phyloP scores from a whole-genome alignment of 2,888 invertebrate genomes.

The Drosophila diplacantha region DNA sequence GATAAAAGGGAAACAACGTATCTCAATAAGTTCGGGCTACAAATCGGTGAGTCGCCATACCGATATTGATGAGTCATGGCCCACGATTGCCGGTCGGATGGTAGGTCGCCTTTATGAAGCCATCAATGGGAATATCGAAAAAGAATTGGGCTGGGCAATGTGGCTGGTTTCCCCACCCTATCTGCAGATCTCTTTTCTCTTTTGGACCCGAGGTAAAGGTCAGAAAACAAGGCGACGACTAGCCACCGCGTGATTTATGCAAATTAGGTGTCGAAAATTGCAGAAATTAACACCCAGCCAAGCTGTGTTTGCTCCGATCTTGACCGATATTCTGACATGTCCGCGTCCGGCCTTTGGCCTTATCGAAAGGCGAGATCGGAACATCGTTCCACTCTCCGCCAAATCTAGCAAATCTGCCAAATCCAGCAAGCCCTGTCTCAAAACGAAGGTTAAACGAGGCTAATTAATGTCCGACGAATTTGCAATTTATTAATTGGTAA shows the following conservation, averaged over 20 bases:
- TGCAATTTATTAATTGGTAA: conserved; percentile 49
- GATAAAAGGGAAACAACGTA: conserved; percentile 32
- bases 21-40: conserved; percentile 29
- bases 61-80: conserved; percentile 61
- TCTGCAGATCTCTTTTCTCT: conserved; percentile 19
- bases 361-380: conserved; percentile 26
- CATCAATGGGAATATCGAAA: conserved; percentile 39
- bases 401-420: conserved; percentile 6
- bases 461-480: conserved; percentile 51
- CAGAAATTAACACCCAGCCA: conserved; percentile 37
- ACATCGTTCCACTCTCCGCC: conserved; percentile 12
- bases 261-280: conserved; percentile 59
- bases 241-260: conserved; percentile 34
- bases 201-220: conserved; percentile 25
- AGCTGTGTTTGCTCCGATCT: conserved; percentile 46
- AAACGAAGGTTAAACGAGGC: conserved; percentile 50
- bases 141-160: conserved; percentile 32
- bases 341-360: conserved; percentile 38
- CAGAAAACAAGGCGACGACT: conserved; percentile 16
- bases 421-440: conserved; percentile 41
- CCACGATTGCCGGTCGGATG: conserved; percentile 37
- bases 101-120: conserved; percentile 45
- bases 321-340: conserved; percentile 57
- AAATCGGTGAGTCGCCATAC: conserved; percentile 17
- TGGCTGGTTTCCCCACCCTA: conserved; percentile 7